Conservation (phyloP, 1,140 invertebrate genomes). For the Chrysomallon squamiferum region DNA sequence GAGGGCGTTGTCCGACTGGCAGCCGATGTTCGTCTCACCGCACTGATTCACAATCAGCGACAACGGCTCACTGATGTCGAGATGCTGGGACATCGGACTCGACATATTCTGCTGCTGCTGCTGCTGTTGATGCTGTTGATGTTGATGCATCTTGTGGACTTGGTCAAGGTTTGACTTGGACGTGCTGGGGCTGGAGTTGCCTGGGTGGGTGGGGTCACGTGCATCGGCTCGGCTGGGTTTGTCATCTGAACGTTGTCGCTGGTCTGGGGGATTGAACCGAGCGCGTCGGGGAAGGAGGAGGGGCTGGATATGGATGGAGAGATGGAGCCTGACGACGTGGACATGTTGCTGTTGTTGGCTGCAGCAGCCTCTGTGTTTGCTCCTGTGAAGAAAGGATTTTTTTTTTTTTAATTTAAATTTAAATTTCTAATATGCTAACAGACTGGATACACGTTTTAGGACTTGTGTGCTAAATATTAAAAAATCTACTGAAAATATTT, state of each 20-base stretch:
- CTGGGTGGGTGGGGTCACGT: slow-evolving; percentile 14
- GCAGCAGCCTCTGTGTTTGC: slow-evolving; percentile 8
- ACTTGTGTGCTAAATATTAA: too few relatives aligned
- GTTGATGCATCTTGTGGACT: slow-evolving; percentile 6
- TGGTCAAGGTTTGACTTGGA: slow-evolving; percentile 1
- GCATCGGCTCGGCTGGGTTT: slow-evolving; percentile 11
- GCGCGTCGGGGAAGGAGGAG: slow-evolving; percentile 11
- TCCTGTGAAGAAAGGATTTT: slow-evolving; percentile 2
- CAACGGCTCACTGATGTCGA: not conserved
- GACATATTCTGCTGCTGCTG: slow-evolving; percentile 7
- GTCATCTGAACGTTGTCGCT: not conserved
- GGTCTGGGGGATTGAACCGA: not conserved
- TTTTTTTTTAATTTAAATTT: too few relatives aligned
- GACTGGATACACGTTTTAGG: too few relatives aligned
- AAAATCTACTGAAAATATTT: too few relatives aligned
- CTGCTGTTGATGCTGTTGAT: not conserved
- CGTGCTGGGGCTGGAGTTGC: slow-evolving; percentile 7
- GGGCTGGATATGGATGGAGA: slow-evolving; percentile 9
- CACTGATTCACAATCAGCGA: slow-evolving; percentile 8
- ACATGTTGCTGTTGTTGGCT: slow-evolving; percentile 7
- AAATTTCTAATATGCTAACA: too few relatives aligned
- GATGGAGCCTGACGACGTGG: slow-evolving; percentile 4
- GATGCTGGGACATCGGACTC: not conserved
- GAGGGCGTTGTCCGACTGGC: slow-evolving; percentile 11
- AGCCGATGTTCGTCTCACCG: not conserved